A percentile compares a stretch with the other conserved stretches of the same genome.
Conservation (phyloP, 2,888 invertebrate species). For the Ichneumoninae sp. region DNA sequence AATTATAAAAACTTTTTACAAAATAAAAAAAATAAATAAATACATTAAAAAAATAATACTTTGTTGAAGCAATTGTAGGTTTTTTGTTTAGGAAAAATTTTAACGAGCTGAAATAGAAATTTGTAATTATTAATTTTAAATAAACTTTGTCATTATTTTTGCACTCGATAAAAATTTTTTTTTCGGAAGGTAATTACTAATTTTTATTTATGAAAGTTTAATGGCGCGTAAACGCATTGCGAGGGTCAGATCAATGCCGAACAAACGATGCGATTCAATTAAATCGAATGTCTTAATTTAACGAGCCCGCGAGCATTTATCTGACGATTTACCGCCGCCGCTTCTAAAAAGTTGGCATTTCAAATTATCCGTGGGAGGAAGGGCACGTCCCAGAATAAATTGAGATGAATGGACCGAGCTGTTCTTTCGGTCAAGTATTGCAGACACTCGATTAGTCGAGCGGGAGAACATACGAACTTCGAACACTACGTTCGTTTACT, state of each 20-base stretch:
- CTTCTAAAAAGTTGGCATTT: slow-evolving; percentile 30
- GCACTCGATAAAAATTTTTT: background rate
- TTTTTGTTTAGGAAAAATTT: background rate
- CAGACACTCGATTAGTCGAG: slow-evolving; percentile 29
- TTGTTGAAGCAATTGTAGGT: no score
- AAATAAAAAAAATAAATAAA: no score
- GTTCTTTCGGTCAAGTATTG: slow-evolving; percentile 15
- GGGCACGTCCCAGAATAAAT: slow-evolving; percentile 27
- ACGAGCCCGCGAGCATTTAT: background rate
- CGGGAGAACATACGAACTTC: background rate
- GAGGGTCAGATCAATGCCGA: background rate
- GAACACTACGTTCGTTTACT: background rate
- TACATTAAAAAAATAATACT: no score
- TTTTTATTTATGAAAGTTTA: background rate
- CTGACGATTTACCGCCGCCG: background rate
- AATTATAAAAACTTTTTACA: no score
- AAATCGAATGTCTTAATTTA: slow-evolving; percentile 46
- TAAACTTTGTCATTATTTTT: background rate
- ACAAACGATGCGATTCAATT: slow-evolving; percentile 4
- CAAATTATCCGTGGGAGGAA: slow-evolving; percentile 36
- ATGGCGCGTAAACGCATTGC: background rate
- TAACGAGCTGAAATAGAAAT: background rate
- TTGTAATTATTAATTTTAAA: background rate
- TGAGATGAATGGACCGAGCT: slow-evolving; percentile 53
- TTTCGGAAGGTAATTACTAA: background rate